Base-by-base conservation (phyloP, 2,888 invertebrate genomes). In the Lottia gigantea region DNA sequence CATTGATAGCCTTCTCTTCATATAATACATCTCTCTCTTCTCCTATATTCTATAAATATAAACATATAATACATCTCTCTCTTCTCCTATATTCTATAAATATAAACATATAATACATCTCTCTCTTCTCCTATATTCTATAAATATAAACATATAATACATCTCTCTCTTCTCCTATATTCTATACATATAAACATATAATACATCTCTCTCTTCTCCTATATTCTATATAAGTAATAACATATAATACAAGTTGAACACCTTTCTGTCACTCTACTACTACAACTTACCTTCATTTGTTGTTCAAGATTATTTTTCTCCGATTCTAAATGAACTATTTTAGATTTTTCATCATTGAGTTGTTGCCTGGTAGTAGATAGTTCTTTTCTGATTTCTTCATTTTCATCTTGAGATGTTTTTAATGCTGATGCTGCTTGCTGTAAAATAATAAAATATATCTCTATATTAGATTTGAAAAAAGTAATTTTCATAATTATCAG, bases 121-220 rank as follows among this genome's bases (percentile, higher is more conserved):
- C 81, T 76, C 68, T 85, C 84, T 71, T 84, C 83, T 25, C 77
- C 77, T 46, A 81, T 68, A 62, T 76, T 79, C 82, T 83, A 66
- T 16, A 74, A 23, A 40, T 40, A 40, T n/a, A 40, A 6, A 40
- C 75, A 46, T 74, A 72, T 66, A 79, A 62, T 8, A 78, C 65
- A 62, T 81, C 79, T 70, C 81, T 76, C 68, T 85, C 84, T 71
- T 84, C 83, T 25, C 77, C 77, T 46, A 81, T 68, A 62, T 76
- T 79, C 82, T 83, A 66, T 16, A 74, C 40, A 40, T 40, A 8
- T 11, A 40, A 6, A 1, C 75, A 46, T 74, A 72, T 66, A 79
- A 62, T 8, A 78, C 65, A 62, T 81, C 79, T 70, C 81, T 76
- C 68, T 85, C 84, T 71, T 84, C 83, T 25, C 77, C 77, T 46